Evolutionary conservation across 2,888 invertebrate genomes (phyloP).

Genomic region (Automeris io): DNA sequence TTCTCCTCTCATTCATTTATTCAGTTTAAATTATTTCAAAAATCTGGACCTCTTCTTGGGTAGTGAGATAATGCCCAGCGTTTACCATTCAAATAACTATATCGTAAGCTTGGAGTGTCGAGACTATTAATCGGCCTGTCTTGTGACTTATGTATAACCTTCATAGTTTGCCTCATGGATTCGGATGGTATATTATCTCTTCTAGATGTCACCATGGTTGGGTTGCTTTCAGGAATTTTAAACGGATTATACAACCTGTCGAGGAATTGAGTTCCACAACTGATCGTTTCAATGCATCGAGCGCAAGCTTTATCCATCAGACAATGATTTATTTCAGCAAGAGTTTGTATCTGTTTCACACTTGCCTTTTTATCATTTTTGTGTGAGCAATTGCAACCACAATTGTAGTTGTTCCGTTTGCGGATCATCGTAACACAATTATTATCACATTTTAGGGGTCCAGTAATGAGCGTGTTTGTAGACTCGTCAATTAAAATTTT

Average conservation of each 20-base stretch:
- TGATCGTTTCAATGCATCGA: constrained; percentile 22
- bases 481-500: constrained; percentile 29
- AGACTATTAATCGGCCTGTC: background rate
- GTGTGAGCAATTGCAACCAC: constrained; percentile 27
- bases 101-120: background rate
- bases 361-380: constrained; percentile 19
- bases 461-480: constrained; percentile 39
- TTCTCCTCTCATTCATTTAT: too few species aligned
- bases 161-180: background rate
- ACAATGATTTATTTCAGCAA: constrained; percentile 14
- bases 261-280: constrained; percentile 33
- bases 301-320: constrained; percentile 42
- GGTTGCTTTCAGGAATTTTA: constrained; percentile 6
- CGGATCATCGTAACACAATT: constrained; percentile 42
- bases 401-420: constrained; percentile 28
- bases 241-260: constrained; percentile 14
- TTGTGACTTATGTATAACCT: constrained; percentile 1
- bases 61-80: constrained; percentile 49
- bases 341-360: constrained; percentile 35
- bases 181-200: constrained; percentile 8
- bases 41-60: constrained; percentile 51
- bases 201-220: constrained; percentile 5
- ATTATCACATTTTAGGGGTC: constrained; percentile 34
- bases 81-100: constrained; percentile 23
- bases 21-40: too few species aligned